Evolutionary conservation across 2,888 invertebrate genomes (phyloP).

Genomic region (Incurvaria masculella): DNA sequence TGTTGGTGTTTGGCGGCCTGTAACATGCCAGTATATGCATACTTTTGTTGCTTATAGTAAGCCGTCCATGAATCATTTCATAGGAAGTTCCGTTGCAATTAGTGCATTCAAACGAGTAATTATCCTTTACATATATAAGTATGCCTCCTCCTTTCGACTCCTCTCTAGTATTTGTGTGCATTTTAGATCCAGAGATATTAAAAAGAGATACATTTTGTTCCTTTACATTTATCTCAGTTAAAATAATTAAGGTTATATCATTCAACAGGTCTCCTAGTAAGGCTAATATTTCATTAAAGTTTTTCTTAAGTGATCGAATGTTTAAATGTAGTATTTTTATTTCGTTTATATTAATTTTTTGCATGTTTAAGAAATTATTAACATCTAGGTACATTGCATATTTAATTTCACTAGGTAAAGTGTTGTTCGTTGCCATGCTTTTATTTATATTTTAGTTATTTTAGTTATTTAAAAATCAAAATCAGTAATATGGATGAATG

Average conservation of each 20-base stretch:
- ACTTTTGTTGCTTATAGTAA: not conserved
- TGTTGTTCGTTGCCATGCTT: not conserved
- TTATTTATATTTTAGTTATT: not conserved
- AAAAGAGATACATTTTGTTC: not conserved
- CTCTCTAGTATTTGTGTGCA: not conserved
- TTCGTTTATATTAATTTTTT: not conserved
- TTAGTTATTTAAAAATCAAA: not conserved
- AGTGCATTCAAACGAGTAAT: no score
- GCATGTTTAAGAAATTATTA: no score
- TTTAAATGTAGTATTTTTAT: not conserved
- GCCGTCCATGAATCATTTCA: not conserved
- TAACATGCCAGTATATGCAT: not conserved
- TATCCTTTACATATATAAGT: conserved; percentile 1
- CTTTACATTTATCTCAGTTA: conserved; percentile 2
- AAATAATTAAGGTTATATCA: not conserved
- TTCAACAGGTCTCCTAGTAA: not conserved
- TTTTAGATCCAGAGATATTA: not conserved
- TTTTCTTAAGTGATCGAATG: not conserved
- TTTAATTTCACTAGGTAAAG: no score
- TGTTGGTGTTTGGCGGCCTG: not conserved
- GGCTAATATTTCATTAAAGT: not conserved
- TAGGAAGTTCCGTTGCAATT: no score
- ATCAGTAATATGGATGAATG: not conserved
- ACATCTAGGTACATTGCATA: no score
- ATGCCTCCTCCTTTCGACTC: not conserved